A percentile compares a stretch with the other conserved stretches of the same genome.
Conservation (phyloP, 2,797 vertebrate genomes). For the Falco cherrug region DNA sequence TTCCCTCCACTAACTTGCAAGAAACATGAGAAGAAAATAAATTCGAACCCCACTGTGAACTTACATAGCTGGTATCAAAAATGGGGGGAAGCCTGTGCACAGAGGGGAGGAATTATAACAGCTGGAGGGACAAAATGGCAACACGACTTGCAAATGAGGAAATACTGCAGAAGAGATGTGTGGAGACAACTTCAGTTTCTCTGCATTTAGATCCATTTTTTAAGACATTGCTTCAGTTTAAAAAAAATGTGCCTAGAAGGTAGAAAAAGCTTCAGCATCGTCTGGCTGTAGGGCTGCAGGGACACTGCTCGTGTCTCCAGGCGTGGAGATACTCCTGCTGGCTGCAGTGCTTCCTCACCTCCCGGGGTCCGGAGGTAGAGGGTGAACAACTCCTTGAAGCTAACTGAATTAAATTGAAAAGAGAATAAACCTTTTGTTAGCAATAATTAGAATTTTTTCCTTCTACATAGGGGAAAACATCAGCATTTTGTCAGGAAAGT, state of each 20-base stretch:
- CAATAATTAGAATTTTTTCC: not conserved
- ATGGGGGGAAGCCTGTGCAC: not conserved
- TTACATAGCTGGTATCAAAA: not conserved
- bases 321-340: not conserved
- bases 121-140: not conserved
- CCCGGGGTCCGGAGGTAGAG: not conserved
- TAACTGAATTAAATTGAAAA: not conserved
- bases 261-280: not conserved
- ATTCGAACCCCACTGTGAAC: not conserved
- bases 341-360: not conserved
- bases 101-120: not conserved
- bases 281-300: not conserved
- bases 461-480: not conserved
- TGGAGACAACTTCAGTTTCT: not conserved
- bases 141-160: not conserved
- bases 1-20: not conserved
- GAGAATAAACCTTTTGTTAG: not conserved
- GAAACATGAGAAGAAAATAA: not conserved
- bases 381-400: not conserved
- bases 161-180: not conserved
- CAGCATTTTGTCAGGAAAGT: not conserved
- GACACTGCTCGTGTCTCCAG: not conserved
- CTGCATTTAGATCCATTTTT: not conserved
- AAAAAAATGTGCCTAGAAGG: not conserved
- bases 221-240: not conserved